Base-by-base conservation (phyloP, 2,797 vertebrate genomes). In the Cossypha polioptera region DNA sequence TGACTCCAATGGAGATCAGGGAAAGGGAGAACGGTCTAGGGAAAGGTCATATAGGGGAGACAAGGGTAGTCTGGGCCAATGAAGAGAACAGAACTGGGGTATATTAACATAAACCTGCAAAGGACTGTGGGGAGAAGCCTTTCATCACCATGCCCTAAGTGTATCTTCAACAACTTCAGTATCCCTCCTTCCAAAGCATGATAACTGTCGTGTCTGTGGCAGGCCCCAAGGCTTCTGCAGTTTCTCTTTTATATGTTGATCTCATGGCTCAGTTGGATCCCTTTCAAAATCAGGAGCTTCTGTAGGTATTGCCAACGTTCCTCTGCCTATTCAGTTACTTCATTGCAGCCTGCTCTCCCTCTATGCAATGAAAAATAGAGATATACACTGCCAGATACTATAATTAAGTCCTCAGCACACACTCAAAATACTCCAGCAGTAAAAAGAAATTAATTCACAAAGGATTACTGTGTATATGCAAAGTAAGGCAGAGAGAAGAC, bases 381-480 rank as follows among this genome's bases (percentile, higher is more conserved):
- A 18, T 79, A 45, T 50, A 13, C 2, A 1, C 65, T 79, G 59
- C 48, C 42, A 80, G 75, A 61, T 86, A 38, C 42, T 42, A 58
- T 2, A 14, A 51, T 76, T 68, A 92, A 92, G 73, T 86, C 65
- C 79, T 80, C 90, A 84, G 31, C 2, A 78, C 84, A 63, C 67
- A 59, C 53, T 92, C 42, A 67, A 80, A 95, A 74, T 91, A 67
- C 25, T 87, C 51, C 12, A 82, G 21, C 57, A 88, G 36, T 87
- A 86, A 74, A 86, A 94, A 82, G 68, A 93, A 92, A 18, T 65
- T 74, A 59, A 55, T 86, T 93, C 87, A 85, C 72, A 47, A 63
- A 84, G 69, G 61, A 74, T 78, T 92, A 36, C 58, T 66, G n/a
- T 80, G 33, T 77, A 19, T 81, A 21, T 78, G 55, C 47, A 88